phyloP scores from a whole-genome alignment of 2,888 invertebrate species.

The Noctua fimbriata region DNA sequence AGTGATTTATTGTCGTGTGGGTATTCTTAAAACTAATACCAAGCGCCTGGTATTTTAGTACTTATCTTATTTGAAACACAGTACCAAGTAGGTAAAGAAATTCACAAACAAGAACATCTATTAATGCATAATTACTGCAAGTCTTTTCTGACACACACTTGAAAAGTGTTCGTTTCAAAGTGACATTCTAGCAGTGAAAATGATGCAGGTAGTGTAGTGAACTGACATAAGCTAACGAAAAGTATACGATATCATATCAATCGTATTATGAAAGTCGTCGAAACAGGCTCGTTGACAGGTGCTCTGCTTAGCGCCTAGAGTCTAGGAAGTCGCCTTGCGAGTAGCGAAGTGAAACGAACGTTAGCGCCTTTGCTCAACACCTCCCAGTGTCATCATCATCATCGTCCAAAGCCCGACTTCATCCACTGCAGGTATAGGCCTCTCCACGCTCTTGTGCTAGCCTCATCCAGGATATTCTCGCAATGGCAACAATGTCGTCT shows the following conservation, averaged over 20 bases:
- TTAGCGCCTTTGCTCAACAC: no score
- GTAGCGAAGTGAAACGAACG: neutral
- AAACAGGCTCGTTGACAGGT: neutral
- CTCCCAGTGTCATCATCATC: no score
- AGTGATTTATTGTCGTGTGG: constrained; percentile 17
- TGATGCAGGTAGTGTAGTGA: no score
- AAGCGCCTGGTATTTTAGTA: neutral
- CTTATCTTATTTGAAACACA: neutral
- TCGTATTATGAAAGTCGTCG: neutral
- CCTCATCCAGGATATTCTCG: no score
- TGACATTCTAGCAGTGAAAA: neutral
- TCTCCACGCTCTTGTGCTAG: no score
- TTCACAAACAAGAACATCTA: neutral
- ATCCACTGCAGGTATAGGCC: no score
- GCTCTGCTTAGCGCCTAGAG: neutral
- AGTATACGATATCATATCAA: neutral
- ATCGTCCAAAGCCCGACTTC: no score
- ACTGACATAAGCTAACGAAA: neutral
- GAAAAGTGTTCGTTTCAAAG: neutral
- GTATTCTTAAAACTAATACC: constrained; percentile 2
- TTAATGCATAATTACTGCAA: neutral
- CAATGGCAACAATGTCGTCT: no score
- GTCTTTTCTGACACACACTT: neutral
- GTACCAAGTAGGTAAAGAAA: neutral
- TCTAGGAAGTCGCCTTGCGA: neutral